Evolutionary conservation across 2,797 vertebrate genomes (phyloP).

Genomic region (Coregonus ussuriensis): DNA sequence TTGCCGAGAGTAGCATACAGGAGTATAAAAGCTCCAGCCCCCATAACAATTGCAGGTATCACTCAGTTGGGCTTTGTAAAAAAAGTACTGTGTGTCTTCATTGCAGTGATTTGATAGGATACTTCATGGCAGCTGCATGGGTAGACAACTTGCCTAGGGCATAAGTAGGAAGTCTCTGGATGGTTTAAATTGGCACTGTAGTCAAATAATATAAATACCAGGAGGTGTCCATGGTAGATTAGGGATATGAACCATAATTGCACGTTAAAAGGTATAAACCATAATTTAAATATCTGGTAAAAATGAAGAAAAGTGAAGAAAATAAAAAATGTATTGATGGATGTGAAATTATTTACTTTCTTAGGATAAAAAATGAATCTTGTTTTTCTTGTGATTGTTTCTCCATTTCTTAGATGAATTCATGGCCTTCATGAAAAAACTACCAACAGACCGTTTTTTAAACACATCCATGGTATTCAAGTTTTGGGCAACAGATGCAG

Average conservation of each 20-base stretch:
- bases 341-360: neutral
- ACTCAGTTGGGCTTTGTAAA: constrained; percentile 51
- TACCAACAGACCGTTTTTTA: constrained; percentile 88
- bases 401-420: constrained; percentile 83
- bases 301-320: neutral
- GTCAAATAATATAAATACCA: constrained; percentile 17
- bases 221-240: constrained; percentile 33
- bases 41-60: constrained; percentile 56
- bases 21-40: constrained; percentile 50
- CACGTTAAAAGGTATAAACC: constrained; percentile 36
- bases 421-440: constrained; percentile 87
- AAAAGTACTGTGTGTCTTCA: constrained; percentile 39
- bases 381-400: neutral
- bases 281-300: constrained; percentile 46
- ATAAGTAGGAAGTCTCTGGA: neutral
- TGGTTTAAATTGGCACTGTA: neutral
- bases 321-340: neutral
- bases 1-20: constrained; percentile 59
- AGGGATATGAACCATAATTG: constrained; percentile 34
- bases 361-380: neutral
- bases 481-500: constrained; percentile 86
- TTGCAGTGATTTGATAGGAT: constrained; percentile 2
- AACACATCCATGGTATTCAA: constrained; percentile 88
- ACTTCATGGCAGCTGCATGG: neutral
- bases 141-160: neutral